Base-by-base conservation (phyloP, 2,797 vertebrate species). In the Cephalopachus bancanus region DNA sequence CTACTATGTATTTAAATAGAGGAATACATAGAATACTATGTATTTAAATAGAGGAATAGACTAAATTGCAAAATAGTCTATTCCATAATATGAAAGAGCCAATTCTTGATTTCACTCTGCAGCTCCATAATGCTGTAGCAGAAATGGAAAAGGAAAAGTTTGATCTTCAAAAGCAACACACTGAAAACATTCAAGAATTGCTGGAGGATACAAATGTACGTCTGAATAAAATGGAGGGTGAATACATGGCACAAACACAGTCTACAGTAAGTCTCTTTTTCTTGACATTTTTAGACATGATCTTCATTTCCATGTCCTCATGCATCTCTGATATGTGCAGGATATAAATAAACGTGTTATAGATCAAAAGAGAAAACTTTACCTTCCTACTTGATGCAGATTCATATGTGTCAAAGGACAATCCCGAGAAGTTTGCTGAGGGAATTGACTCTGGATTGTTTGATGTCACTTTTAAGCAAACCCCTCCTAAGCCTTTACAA, bases 101-200 rank as follows among this genome's bases (percentile, higher is more conserved):
- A 4, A 53, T 3, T 89, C 22, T 94, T 59, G 5, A 74, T 83
- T 95, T 85, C 65, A 49, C 94, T 24, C 8, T 91, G 10, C 97
- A 99, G 99, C 98, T 99, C 76, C 99, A 99, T 83, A 98, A 95
- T 15, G 98, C 99, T 0, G 97, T 99, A 81, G 98, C 99, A 0
- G 99, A 99, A 96, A 99, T 99, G 99, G 99, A 99, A 97, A 99
- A 99, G 98, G 99, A 99, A 96, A 99, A 99, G 98, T 99, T 99
- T 97, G 98, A 98, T 16, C 96, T 99, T 96, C 99, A 98, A 97
- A 99, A 99, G 98, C 99, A 98, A 94, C 99, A 99, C 98, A 99
- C 99, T 0, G 99, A 99, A 78, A 99, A 98, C 53, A 99, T 99
- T 97, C 99, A 99, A 97, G 98, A 99, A 30, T 97, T 99, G 97